These are phyloP conservation scores for Asteroscopus sphinx DNA, from an alignment of 2,888 invertebrate species.

Conservation along the genomic window DNA sequence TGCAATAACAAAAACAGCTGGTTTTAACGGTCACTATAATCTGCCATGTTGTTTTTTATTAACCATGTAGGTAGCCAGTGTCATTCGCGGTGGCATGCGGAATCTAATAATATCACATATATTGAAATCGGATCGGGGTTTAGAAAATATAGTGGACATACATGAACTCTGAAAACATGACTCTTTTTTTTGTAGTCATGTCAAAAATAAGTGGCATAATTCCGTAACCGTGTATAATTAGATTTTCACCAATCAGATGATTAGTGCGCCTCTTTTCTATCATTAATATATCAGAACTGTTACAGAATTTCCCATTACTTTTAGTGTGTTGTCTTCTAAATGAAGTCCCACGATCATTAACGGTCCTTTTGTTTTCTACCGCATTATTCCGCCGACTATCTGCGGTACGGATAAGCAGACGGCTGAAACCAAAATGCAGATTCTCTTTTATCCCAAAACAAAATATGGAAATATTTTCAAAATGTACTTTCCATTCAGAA, in stretches of 20 bases:
- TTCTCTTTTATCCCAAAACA: conserved; percentile 15
- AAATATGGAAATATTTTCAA: conserved; percentile 33
- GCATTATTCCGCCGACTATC: not conserved
- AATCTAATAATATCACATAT: too few species aligned
- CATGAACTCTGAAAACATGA: too few species aligned
- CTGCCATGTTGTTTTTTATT: too few species aligned
- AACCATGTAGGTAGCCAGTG: too few species aligned
- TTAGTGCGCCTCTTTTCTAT: not conserved
- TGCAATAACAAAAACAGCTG: too few species aligned
- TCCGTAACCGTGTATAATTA: too few species aligned
- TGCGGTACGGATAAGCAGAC: not conserved
- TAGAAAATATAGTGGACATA: too few species aligned
- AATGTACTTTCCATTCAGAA: conserved; percentile 25
- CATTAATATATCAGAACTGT: not conserved
- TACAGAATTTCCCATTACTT: not conserved
- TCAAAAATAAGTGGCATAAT: too few species aligned
- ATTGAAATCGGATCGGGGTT: too few species aligned
- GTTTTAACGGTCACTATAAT: too few species aligned
- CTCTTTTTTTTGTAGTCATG: too few species aligned
- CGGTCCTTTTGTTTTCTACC: not conserved
- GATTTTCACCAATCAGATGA: not conserved
- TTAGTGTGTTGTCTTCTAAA: not conserved
- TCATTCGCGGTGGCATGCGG: too few species aligned
- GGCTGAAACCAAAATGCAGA: conserved; percentile 8
- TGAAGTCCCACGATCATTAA: conserved; percentile 2